Conservation (phyloP, 1,140 invertebrate species). For the Venturia canescens region DNA sequence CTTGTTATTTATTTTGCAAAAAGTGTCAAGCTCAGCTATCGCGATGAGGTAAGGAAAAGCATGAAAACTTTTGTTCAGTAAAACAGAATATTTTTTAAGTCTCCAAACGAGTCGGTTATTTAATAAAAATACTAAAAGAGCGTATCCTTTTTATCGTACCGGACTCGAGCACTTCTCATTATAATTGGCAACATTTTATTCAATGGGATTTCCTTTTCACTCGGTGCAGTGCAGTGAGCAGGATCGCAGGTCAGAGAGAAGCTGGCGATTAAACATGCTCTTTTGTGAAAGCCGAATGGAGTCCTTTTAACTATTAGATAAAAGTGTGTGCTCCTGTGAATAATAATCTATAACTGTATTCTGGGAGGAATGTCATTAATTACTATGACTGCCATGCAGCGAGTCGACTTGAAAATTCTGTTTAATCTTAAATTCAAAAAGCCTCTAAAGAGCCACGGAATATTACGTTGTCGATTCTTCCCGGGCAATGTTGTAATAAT, state of each 20-base stretch:
- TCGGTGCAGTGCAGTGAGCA: too few species aligned
- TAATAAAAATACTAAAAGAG: too few species aligned
- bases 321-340: background rate
- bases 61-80: too few species aligned
- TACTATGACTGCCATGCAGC: background rate
- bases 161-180: background rate
- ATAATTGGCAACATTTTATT: background rate
- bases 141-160: too few species aligned
- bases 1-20: too few species aligned
- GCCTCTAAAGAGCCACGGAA: background rate
- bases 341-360: background rate
- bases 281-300: background rate
- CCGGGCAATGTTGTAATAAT: background rate
- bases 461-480: background rate
- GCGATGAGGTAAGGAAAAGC: too few species aligned
- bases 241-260: too few species aligned
- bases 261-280: background rate
- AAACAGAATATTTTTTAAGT: too few species aligned
- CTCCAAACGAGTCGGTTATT: too few species aligned
- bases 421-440: background rate
- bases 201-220: background rate
- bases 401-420: background rate
- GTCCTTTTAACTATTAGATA: background rate
- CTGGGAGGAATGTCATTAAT: too few species aligned
- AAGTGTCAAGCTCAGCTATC: too few species aligned